These are phyloP conservation scores for Chelonus insularis DNA, from an alignment of 1,140 invertebrate genomes.

Conservation along the genomic window DNA sequence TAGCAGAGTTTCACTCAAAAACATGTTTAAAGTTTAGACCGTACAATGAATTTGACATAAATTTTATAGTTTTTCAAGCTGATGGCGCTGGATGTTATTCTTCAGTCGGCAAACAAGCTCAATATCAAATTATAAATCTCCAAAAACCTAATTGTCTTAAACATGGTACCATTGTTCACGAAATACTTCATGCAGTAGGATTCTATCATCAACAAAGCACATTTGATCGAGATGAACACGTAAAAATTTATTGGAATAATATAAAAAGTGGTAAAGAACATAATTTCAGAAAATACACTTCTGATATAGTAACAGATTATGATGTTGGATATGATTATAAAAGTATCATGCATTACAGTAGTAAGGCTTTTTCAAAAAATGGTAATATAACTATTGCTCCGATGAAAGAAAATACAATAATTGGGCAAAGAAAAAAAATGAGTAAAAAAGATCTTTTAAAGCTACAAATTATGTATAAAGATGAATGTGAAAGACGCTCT, in stretches of 20 bases:
- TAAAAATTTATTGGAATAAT: conserved; percentile 67
- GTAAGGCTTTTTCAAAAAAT: conserved; percentile 69
- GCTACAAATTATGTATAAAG: conserved; percentile 68
- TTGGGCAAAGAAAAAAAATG: conserved; percentile 20
- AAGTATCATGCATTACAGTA: conserved; percentile 75
- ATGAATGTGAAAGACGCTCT: conserved; percentile 52
- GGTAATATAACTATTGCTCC: conserved; percentile 67
- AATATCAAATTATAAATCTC: conserved; percentile 66
- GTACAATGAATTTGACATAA: conserved; percentile 61
- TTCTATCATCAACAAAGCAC: conserved; percentile 72
- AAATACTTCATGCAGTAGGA: conserved; percentile 70
- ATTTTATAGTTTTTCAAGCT: conserved; percentile 57
- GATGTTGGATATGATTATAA: conserved; percentile 69
- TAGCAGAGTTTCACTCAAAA: conserved; percentile 62
- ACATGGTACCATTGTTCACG: conserved; percentile 66
- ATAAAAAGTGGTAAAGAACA: conserved; percentile 66
- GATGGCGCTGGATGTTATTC: conserved; percentile 61
- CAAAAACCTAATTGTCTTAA: conserved; percentile 63
- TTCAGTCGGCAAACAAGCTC: conserved; percentile 60
- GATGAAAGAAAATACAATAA: conserved; percentile 33
- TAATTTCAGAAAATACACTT: conserved; percentile 73
- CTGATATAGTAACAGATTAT: conserved; percentile 66
- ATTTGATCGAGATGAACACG: conserved; percentile 67
- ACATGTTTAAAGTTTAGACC: conserved; percentile 67
- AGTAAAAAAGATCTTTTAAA: conserved; percentile 66